Evolutionary conservation across 2,888 invertebrate genomes (phyloP).

Genomic region (Agriotes lineatus): DNA sequence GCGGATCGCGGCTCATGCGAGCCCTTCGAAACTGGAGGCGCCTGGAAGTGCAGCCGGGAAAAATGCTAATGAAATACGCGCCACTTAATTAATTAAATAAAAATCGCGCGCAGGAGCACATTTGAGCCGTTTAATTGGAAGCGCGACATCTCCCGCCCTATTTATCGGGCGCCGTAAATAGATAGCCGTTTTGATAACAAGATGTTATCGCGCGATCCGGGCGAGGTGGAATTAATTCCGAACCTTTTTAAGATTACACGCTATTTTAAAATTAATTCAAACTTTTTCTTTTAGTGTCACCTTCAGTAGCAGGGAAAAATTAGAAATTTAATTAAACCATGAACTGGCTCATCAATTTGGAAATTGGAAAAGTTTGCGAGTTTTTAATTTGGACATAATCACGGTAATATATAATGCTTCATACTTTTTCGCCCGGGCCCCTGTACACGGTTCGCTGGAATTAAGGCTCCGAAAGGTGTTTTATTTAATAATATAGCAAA

Average conservation of each 20-base stretch:
- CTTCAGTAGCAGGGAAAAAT: constrained; percentile 34
- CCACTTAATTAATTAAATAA: too few species aligned
- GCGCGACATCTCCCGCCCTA: neutral
- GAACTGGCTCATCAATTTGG: constrained; percentile 36
- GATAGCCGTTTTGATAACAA: neutral
- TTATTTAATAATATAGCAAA: too few species aligned
- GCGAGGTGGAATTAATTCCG: constrained; percentile 17
- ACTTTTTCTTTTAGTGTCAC: constrained; percentile 35
- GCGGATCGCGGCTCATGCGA: constrained; percentile 47
- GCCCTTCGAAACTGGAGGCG: neutral
- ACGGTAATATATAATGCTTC: constrained; percentile 18
- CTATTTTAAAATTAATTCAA: constrained; percentile 33
- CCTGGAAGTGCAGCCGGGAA: too few species aligned
- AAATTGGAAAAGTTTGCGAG: constrained; percentile 39
- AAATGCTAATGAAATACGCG: too few species aligned
- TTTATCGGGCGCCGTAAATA: constrained; percentile 9
- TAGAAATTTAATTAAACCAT: constrained; percentile 39
- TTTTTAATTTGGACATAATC: constrained; percentile 35
- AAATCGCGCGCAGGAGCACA: constrained; percentile 1
- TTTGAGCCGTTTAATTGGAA: neutral
- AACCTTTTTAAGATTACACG: constrained; percentile 21
- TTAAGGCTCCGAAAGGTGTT: too few species aligned
- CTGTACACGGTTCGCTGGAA: neutral
- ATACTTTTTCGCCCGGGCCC: neutral
- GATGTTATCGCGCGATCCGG: too few species aligned